Conservation (phyloP, 2,888 invertebrate species). For the Cyclophora albipunctata region DNA sequence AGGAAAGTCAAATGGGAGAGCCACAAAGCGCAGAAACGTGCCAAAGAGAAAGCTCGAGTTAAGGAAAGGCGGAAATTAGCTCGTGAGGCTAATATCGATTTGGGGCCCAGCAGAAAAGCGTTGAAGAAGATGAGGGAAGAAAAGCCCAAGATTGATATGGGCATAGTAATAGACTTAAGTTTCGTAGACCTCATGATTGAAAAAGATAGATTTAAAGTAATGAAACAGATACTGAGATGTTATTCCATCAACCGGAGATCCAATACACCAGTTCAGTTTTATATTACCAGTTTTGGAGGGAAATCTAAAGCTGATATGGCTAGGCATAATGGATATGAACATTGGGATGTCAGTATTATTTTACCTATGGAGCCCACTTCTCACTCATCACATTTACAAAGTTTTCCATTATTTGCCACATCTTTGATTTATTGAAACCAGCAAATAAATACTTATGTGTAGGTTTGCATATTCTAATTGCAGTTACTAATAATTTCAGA, state of each 20-base stretch:
- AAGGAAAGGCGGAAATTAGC: constrained; percentile 83
- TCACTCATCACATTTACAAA: too few relatives aligned
- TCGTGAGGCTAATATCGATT: constrained; percentile 80
- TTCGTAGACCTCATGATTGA: constrained; percentile 94
- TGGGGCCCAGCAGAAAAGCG: constrained; percentile 87
- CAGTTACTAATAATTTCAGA: constrained; percentile 52
- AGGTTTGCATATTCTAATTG: neutral
- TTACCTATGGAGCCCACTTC: too few relatives aligned
- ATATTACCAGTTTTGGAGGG: constrained; percentile 87
- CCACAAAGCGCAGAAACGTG: constrained; percentile 80
- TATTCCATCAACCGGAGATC: constrained; percentile 93
- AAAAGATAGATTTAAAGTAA: constrained; percentile 90
- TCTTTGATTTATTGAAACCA: too few relatives aligned
- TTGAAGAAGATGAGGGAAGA: constrained; percentile 84
- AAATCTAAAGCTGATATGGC: constrained; percentile 83
- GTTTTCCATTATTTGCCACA: too few relatives aligned
- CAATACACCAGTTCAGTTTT: constrained; percentile 84
- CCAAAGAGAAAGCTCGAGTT: constrained; percentile 81
- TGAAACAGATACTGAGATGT: constrained; percentile 92
- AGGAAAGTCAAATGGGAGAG: constrained; percentile 85
- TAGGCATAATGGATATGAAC: constrained; percentile 89
- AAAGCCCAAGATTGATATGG: constrained; percentile 79
- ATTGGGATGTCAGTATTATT: constrained; percentile 88
- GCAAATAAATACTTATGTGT: too few relatives aligned
- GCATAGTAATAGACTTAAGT: constrained; percentile 90